Percentiles rank a stretch among this genome's conserved stretches.
These are phyloP conservation scores for Odontophorus gujanensis DNA, from an alignment of 2,113 vertebrate genomes.

Conservation along the genomic window DNA sequence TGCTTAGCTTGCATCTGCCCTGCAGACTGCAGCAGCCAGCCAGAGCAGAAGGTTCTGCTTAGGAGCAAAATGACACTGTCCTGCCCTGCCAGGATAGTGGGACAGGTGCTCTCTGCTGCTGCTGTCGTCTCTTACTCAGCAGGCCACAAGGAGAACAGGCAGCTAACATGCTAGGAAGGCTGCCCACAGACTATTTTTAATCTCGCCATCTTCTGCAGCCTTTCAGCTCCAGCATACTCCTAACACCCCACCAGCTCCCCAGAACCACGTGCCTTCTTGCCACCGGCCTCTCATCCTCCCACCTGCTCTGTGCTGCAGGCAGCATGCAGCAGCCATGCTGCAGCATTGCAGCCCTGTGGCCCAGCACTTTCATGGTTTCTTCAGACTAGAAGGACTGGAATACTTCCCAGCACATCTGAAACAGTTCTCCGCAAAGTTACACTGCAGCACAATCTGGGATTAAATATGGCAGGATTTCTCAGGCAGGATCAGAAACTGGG, in stretches of 20 bases:
- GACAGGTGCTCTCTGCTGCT: background rate
- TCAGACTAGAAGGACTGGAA: background rate
- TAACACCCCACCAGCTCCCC: background rate
- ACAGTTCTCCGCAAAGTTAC: background rate
- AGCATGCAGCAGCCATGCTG: background rate
- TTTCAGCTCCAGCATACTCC: background rate
- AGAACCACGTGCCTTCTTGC: background rate
- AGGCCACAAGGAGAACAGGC: background rate
- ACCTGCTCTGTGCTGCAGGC: background rate
- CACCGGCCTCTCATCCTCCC: background rate
- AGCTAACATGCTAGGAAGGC: background rate
- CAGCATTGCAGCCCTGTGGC: background rate
- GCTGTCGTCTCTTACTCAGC: background rate
- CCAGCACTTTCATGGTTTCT: background rate
- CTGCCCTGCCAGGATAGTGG: background rate
- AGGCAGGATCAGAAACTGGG: background rate
- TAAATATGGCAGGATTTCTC: constrained; percentile 3
- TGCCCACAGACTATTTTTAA: constrained; percentile 32
- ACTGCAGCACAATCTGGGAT: constrained; percentile 19
- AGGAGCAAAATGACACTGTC: background rate
- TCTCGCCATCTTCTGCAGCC: background rate
- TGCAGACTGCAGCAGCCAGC: background rate
- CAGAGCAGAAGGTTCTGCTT: background rate
- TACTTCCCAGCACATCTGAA: background rate
- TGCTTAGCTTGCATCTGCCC: background rate